Evolutionary conservation across 2,113 vertebrate genomes (phyloP).

Genomic region (Ramphastos sulfuratus): DNA sequence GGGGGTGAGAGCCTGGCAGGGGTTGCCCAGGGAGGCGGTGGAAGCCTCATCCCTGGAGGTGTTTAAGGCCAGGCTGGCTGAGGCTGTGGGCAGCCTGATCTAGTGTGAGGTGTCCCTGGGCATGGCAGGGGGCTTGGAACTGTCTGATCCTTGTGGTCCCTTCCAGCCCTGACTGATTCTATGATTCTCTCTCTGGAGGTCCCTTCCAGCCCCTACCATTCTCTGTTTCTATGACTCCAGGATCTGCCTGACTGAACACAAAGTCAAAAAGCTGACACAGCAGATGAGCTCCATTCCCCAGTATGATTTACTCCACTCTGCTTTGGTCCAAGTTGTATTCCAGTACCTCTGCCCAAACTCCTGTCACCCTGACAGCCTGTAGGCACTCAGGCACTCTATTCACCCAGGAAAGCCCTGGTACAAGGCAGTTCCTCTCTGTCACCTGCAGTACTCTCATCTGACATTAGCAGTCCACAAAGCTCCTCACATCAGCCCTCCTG

Average conservation of each 20-base stretch:
- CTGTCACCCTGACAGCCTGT: not conserved
- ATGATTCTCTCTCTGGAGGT: too few relatives aligned
- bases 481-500: not conserved
- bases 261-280: not conserved
- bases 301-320: not conserved
- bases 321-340: not conserved
- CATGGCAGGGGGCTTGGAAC: too few relatives aligned
- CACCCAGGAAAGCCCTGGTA: not conserved
- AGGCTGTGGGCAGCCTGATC: too few relatives aligned
- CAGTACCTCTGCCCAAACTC: not conserved
- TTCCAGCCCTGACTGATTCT: too few relatives aligned
- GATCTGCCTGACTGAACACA: not conserved
- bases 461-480: not conserved
- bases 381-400: not conserved
- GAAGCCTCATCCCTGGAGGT: too few relatives aligned
- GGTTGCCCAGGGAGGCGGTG: too few relatives aligned
- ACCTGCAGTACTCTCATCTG: not conserved
- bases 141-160: too few relatives aligned
- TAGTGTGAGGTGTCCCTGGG: too few relatives aligned
- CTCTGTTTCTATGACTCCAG: too few relatives aligned
- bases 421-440: not conserved
- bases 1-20: too few relatives aligned
- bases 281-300: not conserved
- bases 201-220: too few relatives aligned
- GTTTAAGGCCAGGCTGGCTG: too few relatives aligned